These are phyloP conservation scores for Spodoptera picta DNA, from an alignment of 2,888 invertebrate species.

Conservation along the genomic window DNA sequence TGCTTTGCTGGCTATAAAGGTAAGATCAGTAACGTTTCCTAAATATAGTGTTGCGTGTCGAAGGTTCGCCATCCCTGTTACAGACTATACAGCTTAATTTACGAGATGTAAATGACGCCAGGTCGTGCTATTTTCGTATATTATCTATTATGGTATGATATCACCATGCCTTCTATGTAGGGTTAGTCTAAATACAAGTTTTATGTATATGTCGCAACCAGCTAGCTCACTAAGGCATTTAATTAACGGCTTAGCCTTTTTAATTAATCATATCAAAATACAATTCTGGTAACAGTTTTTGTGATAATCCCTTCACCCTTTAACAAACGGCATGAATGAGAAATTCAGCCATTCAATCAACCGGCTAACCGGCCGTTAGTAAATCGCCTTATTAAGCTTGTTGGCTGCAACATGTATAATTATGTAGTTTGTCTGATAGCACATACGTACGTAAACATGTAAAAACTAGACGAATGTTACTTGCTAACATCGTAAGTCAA, in stretches of 20 bases:
- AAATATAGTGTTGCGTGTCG: not conserved
- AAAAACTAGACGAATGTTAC: slow-evolving; percentile 5
- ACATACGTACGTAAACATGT: slow-evolving; percentile 9
- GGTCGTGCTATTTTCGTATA: not conserved
- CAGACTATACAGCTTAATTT: not conserved
- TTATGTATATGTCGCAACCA: not conserved
- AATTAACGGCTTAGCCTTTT: too few relatives aligned
- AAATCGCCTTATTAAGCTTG: too few relatives aligned
- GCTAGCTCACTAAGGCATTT: too few relatives aligned
- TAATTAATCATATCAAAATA: too few relatives aligned
- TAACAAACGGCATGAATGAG: too few relatives aligned
- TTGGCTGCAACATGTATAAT: too few relatives aligned
- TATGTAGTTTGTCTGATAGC: slow-evolving; percentile 12
- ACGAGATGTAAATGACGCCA: slow-evolving; percentile 7
- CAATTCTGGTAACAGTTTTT: too few relatives aligned
- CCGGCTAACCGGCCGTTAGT: too few relatives aligned
- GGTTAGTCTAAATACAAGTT: slow-evolving; percentile 21
- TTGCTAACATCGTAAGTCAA: slow-evolving; percentile 4
- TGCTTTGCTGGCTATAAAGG: too few relatives aligned
- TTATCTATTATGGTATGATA: slow-evolving; percentile 20
- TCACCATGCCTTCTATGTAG: slow-evolving; percentile 39
- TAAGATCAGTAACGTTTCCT: too few relatives aligned
- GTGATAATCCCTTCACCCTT: too few relatives aligned
- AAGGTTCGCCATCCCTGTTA: not conserved
- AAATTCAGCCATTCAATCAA: too few relatives aligned